Base-by-base conservation (phyloP, 2,797 vertebrate species). In the Prionace glauca region DNA sequence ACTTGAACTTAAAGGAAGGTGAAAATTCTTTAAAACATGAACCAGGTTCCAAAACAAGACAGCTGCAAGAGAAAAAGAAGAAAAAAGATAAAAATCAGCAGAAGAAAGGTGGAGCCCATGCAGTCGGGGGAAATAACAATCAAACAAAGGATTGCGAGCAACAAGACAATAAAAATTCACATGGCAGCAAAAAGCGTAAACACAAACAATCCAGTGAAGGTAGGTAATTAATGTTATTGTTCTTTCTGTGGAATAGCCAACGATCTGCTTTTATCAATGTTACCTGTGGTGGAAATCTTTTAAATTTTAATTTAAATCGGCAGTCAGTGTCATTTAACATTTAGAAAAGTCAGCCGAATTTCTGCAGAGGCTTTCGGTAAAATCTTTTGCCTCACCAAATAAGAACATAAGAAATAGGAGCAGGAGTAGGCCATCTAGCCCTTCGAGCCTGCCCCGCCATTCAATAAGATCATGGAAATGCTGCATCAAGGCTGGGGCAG, bases 11-110 rank as follows among this genome's bases (percentile, higher is more conserved):
- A 56, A 97, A 97, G 0, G 96, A 95, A 96, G 94, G 96, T 29
- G 97, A 96, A 95, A 98, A 97, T 96, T 86, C 41, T 14, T 97
- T 97, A 36, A 98, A 97, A 95, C 96, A 79, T 14, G 96, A 95
- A 26, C 96, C 29, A 71, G 94, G 95, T 32, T 45, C 41, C 12
- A 81, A 72, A 74, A 16, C 22, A 50, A 45, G 26, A 45, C 14
- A 36, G 0, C 60, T 36, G 92, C 65, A 94, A 71, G 36, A n/a
- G 41, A 77, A 77, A 60, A 65, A 20, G 71, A 95, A 95, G 93
- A 95, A 95, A 95, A 95, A 72, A 32, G 4, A 12, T 95, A 96
- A 96, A 95, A 96, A 95, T 32, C 97, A 97, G 96, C 97, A 97
- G 86, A 97, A 97, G 95, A 96, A 9, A 36, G 11, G 7, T 50